These are phyloP conservation scores for Lanistes nyassanus DNA, from an alignment of 1,140 invertebrate genomes.

Conservation along the genomic window DNA sequence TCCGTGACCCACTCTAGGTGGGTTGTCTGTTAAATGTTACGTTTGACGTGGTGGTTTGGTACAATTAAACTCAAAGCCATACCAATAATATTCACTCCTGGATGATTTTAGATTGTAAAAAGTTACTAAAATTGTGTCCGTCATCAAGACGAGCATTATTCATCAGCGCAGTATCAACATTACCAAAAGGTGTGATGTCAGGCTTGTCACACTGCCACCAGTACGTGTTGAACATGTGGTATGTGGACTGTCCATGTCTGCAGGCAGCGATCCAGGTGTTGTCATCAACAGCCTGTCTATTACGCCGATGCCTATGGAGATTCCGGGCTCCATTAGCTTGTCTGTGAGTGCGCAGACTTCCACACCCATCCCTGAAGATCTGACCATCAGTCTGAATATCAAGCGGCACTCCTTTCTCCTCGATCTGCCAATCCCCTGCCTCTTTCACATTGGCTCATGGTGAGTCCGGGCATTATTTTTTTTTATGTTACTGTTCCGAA, in stretches of 20 bases:
- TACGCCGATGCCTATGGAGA: constrained; percentile 32
- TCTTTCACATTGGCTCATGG: constrained; percentile 39
- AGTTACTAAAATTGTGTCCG: too few species aligned
- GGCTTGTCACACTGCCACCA: too few species aligned
- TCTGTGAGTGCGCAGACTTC: constrained; percentile 20
- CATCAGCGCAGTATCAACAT: too few species aligned
- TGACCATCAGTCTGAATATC: constrained; percentile 19
- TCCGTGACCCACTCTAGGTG: too few species aligned
- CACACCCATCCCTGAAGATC: neutral
- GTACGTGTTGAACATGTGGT: too few species aligned
- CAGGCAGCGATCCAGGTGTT: constrained; percentile 18
- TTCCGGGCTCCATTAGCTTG: constrained; percentile 33
- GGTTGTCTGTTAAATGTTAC: too few species aligned
- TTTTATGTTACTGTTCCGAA: neutral
- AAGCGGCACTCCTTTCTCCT: constrained; percentile 33
- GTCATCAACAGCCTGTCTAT: constrained; percentile 18
- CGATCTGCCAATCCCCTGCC: constrained; percentile 35
- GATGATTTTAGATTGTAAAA: too few species aligned
- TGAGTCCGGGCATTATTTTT: constrained; percentile 5
- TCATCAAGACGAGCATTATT: too few species aligned
- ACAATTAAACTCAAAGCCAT: too few species aligned
- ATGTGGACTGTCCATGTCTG: neutral
- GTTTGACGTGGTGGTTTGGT: too few species aligned
- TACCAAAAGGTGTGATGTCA: too few species aligned
- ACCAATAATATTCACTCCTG: too few species aligned